Base-by-base conservation (phyloP, 92 coral and sea anemone genomes). In the Epizoanthus fatuus region DNA sequence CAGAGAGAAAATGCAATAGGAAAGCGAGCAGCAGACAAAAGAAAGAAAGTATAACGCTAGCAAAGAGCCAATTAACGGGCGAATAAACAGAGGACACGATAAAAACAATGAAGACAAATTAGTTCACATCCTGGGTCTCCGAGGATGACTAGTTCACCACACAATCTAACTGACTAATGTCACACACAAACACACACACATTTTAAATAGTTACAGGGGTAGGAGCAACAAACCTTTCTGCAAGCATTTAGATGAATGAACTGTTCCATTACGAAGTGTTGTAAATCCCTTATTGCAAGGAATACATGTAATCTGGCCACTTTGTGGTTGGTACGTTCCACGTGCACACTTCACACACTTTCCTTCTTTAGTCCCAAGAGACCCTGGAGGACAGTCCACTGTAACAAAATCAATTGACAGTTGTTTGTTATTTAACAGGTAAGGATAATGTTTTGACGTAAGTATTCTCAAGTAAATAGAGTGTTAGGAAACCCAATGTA, bases 271-370 rank as follows among this genome's bases (percentile, higher is more conserved):
- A 5, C 29, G 60, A 29, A 74, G 35, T 0, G 7, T 22, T 8
- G 86, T 56, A 11, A 32, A 39, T 45, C 32, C 35, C 35, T 22
- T 67, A 3, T 72, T 64, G 51, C 90, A 87, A 8, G 57, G 80
- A 25, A 71, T 5, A 39, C 90, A 87, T 13, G 32, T 64, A 4
- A 86, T 10, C 20, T 62, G 49, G 32, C 90, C 86, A 15, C 52
- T 57, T 2, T 80, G 53, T 3, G 90, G 60, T 63, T 87, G 86
- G 13, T 87, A 80, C 11, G 81, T 69, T n/a, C 90, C 90, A 37
- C 5, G 45, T 7, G 86, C 80, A 39, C 90, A 87, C 37, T 37
- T 54, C 7, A 45, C 3, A 52, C 90, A 87, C 14, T 54, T 40
- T 45, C 86, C 74, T 7, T 80, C 81, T 45, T n/a, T 63, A 54